These are phyloP conservation scores for Bibio marci DNA, from an alignment of 2,888 invertebrate species.

Conservation along the genomic window DNA sequence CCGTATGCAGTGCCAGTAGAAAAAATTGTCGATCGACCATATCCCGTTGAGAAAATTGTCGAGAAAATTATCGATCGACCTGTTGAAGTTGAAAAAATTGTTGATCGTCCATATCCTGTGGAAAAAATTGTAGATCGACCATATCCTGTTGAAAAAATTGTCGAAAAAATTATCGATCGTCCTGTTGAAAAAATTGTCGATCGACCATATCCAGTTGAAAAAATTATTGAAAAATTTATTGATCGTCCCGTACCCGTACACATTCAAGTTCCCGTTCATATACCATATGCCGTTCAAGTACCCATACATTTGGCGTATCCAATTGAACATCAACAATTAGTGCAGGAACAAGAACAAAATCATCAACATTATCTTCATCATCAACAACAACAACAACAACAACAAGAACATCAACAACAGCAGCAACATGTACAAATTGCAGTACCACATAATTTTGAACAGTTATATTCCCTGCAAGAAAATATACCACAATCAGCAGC, in stretches of 20 bases:
- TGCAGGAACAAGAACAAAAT: constrained; percentile 6
- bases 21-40: constrained; percentile 27
- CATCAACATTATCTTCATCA: constrained; percentile 3
- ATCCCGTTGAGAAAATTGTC: constrained; percentile 30
- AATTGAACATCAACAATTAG: constrained; percentile 12
- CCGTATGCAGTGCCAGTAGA: constrained; percentile 33
- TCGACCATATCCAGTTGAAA: constrained; percentile 27
- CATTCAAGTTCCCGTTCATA: constrained; percentile 15
- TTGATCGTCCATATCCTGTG: constrained; percentile 28
- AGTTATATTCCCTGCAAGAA: no score
- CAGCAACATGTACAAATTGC: constrained; percentile 6
- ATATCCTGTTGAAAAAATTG: constrained; percentile 28
- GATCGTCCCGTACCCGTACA: constrained; percentile 31
- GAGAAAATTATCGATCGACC: constrained; percentile 28
- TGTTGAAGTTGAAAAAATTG: constrained; percentile 24
- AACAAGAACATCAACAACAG: constrained; percentile 6
- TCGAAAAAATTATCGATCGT: constrained; percentile 26
- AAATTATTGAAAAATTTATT: constrained; percentile 35
- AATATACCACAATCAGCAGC: no score
- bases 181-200: constrained; percentile 33
- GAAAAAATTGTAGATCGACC: constrained; percentile 37
- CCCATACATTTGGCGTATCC: constrained; percentile 18
- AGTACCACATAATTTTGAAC: no score
- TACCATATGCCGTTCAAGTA: constrained; percentile 17
- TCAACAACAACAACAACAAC: constrained; percentile 4